Evolutionary conservation across 2,888 invertebrate species (phyloP).

Genomic region (Eucriotettix oculatus): DNA sequence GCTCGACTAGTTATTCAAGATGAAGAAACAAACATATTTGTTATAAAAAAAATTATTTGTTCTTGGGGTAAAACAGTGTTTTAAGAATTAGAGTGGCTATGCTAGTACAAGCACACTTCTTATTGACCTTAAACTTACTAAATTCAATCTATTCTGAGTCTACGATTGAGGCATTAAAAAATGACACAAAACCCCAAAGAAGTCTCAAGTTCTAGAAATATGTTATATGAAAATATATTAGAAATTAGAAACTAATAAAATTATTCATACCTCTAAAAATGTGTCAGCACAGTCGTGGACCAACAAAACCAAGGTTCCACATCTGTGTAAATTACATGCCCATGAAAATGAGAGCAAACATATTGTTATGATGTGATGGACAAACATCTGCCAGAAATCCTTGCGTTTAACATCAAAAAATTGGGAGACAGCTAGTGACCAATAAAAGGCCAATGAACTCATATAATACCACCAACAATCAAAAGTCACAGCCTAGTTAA

Average conservation of each 20-base stretch:
- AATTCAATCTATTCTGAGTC: too few species aligned
- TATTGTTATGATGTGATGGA: constrained; percentile 91
- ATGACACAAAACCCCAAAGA: too few species aligned
- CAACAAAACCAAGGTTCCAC: constrained; percentile 77
- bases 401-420: constrained; percentile 86
- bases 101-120: too few species aligned
- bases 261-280: constrained; percentile 53
- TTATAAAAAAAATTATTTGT: too few species aligned
- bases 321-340: constrained; percentile 82
- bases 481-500: constrained; percentile 47
- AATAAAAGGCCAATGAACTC: constrained; percentile 87
- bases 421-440: constrained; percentile 83
- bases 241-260: background rate
- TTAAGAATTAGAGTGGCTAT: too few species aligned
- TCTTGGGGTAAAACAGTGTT: too few species aligned
- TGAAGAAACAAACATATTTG: too few species aligned
- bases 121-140: too few species aligned
- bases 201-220: too few species aligned
- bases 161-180: too few species aligned
- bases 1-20: too few species aligned
- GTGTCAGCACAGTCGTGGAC: constrained; percentile 83
- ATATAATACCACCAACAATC: constrained; percentile 97
- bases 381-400: constrained; percentile 97
- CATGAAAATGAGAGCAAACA: constrained; percentile 81
- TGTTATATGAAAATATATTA: too few species aligned